These are phyloP conservation scores for Caranx ignobilis DNA, from an alignment of 2,113 vertebrate species.

Conservation along the genomic window DNA sequence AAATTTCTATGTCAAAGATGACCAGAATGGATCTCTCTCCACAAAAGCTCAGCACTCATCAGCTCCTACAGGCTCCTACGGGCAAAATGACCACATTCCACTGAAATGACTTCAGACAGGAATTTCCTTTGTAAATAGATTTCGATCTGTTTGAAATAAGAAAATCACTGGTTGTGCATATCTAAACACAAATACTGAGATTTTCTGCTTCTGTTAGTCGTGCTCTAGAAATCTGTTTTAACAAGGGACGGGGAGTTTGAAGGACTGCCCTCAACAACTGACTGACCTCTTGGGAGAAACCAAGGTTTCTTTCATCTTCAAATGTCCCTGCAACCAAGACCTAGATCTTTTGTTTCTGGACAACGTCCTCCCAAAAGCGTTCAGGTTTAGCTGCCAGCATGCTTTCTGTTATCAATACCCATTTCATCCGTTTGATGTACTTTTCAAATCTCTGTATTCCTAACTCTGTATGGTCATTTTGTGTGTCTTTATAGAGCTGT, in stretches of 20 bases:
- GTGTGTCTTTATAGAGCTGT: slow-evolving; percentile 2
- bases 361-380: slow-evolving; percentile 44
- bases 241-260: slow-evolving; percentile 23
- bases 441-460: slow-evolving; percentile 23
- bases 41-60: background rate
- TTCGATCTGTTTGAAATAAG: slow-evolving; percentile 31
- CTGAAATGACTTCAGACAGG: background rate
- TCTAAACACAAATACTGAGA: slow-evolving; percentile 8
- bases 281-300: slow-evolving; percentile 34
- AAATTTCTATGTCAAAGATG: background rate
- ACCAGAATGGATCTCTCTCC: background rate
- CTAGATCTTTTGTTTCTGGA: slow-evolving; percentile 44
- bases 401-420: slow-evolving; percentile 46
- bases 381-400: slow-evolving; percentile 27
- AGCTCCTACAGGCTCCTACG: background rate
- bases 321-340: slow-evolving; percentile 42
- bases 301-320: slow-evolving; percentile 61
- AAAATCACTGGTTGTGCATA: slow-evolving; percentile 8
- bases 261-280: slow-evolving; percentile 44
- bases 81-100: background rate
- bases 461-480: slow-evolving; percentile 28
- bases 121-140: background rate
- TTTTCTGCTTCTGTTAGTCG: slow-evolving; percentile 3
- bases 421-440: slow-evolving; percentile 44
- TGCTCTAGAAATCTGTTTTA: slow-evolving; percentile 34